Conservation (phyloP, 2,888 invertebrate species). For the Watsonalla binaria region DNA sequence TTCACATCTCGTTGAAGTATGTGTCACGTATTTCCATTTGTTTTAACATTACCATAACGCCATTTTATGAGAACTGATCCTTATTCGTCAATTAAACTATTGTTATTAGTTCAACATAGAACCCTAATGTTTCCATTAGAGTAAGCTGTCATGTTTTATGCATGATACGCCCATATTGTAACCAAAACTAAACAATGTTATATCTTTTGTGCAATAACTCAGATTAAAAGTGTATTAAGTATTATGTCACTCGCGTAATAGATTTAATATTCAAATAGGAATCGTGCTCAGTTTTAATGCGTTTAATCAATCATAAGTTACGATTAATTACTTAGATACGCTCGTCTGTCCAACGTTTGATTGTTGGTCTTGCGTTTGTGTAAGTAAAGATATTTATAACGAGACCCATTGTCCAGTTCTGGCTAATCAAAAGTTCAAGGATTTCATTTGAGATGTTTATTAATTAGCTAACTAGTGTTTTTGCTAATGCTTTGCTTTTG, state of each 20-base stretch:
- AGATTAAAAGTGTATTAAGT: slow-evolving; percentile 73
- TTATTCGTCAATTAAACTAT: slow-evolving; percentile 57
- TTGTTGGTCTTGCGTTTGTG: slow-evolving; percentile 49
- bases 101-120: slow-evolving; percentile 61
- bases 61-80: slow-evolving; percentile 25
- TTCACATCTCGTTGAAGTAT: slow-evolving; percentile 3
- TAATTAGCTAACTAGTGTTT: slow-evolving; percentile 54
- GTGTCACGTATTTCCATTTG: background rate
- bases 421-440: slow-evolving; percentile 73
- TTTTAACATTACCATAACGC: background rate
- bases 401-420: slow-evolving; percentile 68
- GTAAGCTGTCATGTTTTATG: slow-evolving; percentile 54
- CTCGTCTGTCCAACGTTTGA: slow-evolving; percentile 51
- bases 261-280: slow-evolving; percentile 74
- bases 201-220: slow-evolving; percentile 67
- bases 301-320: slow-evolving; percentile 76
- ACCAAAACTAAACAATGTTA: slow-evolving; percentile 60
- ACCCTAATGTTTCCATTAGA: slow-evolving; percentile 54
- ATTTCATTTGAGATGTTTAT: slow-evolving; percentile 64
- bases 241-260: slow-evolving; percentile 73
- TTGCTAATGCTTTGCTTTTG: slow-evolving; percentile 39
- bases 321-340: slow-evolving; percentile 77
- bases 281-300: slow-evolving; percentile 73
- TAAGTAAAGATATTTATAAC: slow-evolving; percentile 62
- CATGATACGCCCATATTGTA: slow-evolving; percentile 67